Evolutionary conservation across 1,140 invertebrate species (phyloP).

Genomic region (Rhizoglyphus robini): DNA sequence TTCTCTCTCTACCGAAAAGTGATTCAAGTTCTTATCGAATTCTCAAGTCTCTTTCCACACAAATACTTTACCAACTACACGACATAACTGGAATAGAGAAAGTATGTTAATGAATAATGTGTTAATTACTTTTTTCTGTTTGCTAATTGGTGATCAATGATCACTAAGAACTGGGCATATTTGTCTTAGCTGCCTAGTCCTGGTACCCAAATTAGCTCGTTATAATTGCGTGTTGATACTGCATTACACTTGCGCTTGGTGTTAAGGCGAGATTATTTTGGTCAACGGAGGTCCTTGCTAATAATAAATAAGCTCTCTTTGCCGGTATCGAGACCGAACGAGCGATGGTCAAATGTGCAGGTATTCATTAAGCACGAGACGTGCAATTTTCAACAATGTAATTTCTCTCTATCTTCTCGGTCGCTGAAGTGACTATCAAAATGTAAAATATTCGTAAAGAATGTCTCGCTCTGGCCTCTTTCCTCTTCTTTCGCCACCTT

Average conservation of each 20-base stretch:
- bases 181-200: no score
- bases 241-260: no score
- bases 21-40: conserved; percentile 15
- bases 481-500: neutral
- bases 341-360: neutral
- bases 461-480: neutral
- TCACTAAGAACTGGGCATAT: no score
- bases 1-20: conserved; percentile 28
- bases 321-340: neutral
- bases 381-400: neutral
- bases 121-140: neutral
- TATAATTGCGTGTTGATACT: no score
- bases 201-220: no score
- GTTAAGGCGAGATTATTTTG: no score
- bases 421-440: neutral
- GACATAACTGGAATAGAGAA: conserved; percentile 59
- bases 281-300: no score
- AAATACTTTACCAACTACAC: conserved; percentile 48
- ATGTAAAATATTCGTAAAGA: neutral
- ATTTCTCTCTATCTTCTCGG: neutral
- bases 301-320: no score
- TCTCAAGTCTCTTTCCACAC: conserved; percentile 25
- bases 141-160: no score
- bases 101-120: conserved; percentile 40
- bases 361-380: conserved; percentile 11